A percentile compares a stretch with the other conserved stretches of the same genome.
Evolutionary conservation across 1,140 invertebrate genomes (phyloP).

Genomic region (Dreissena polymorpha): DNA sequence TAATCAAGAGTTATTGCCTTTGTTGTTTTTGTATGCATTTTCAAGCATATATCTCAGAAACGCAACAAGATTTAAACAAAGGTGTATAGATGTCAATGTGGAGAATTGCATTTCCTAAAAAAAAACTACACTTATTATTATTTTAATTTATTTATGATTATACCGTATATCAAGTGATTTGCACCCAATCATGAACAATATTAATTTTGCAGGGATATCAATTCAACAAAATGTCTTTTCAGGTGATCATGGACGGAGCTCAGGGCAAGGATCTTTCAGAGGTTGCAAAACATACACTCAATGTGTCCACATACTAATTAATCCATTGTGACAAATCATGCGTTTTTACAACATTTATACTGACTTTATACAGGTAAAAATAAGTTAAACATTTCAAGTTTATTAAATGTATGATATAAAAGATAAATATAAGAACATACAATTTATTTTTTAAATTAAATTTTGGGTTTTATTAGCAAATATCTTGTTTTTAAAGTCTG

Average conservation of each 20-base stretch:
- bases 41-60: too few relatives aligned
- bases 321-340: background rate
- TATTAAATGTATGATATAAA: background rate
- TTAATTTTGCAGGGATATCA: too few relatives aligned
- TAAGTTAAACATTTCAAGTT: background rate
- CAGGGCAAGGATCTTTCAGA: constrained; percentile 94
- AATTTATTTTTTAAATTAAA: background rate
- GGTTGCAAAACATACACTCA: constrained; percentile 87
- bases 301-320: background rate
- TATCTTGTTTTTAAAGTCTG: background rate
- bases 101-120: too few relatives aligned
- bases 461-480: background rate
- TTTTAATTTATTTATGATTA: too few relatives aligned
- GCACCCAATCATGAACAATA: too few relatives aligned
- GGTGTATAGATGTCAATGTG: too few relatives aligned
- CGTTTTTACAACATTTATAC: background rate
- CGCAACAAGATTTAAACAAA: too few relatives aligned
- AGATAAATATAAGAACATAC: background rate
- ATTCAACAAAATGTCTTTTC: constrained; percentile 91
- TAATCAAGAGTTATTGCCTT: too few relatives aligned
- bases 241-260: constrained; percentile 88
- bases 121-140: too few relatives aligned
- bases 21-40: too few relatives aligned
- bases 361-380: background rate
- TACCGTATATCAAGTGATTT: too few relatives aligned